Base-by-base conservation (phyloP, 2,797 vertebrate species). In the Sylvilagus floridanus region DNA sequence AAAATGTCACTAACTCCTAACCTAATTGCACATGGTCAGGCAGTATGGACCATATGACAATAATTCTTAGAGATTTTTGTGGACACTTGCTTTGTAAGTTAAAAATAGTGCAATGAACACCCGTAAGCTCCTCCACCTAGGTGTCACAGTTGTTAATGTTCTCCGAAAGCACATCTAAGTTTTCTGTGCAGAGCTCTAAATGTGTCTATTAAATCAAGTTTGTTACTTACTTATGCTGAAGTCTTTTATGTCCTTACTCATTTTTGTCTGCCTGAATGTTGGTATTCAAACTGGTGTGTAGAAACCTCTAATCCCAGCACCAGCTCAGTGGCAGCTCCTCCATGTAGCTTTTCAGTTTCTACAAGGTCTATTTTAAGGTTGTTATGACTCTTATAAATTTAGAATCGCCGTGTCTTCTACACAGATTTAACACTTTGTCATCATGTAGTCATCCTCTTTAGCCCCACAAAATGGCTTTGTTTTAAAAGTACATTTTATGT, bases 1-100 rank as follows among this genome's bases (percentile, higher is more conserved):
- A 62, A 84, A 89, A 10, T 42, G 19, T n/a, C 69, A 47, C 57
- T 83, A 30, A 87, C 84, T 90, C 88, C 32, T 85, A 93, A 47
- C 47, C 52, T 82, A 54, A 63, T 19, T 35, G 54, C 57, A 76
- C 1, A 63, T 47, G 32, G 26, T 90, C 24, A 57, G 47, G 24
- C 16, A 7, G 1, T 63, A 28, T 73, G 26, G 50, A 68, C 28
- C 11, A 7, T n/a, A 63, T 9, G 37, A 62, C 4, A 28, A 13
- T 9, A 28, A 17, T 77, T 73, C n/a, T 72, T 28, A 75, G 21
- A 92, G 37, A 14, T 47, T 47, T 82, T 19, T 63, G n/a, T 35
- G 47, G 63, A 50, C 0, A 14, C 22, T 52, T 91, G 35, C 47
- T 92, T 75, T 35, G 1, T 50, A 87, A 63, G 60, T 75, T 54